phyloP scores from a whole-genome alignment of 2,113 vertebrate genomes.

The Chlorodrepanis virens region DNA sequence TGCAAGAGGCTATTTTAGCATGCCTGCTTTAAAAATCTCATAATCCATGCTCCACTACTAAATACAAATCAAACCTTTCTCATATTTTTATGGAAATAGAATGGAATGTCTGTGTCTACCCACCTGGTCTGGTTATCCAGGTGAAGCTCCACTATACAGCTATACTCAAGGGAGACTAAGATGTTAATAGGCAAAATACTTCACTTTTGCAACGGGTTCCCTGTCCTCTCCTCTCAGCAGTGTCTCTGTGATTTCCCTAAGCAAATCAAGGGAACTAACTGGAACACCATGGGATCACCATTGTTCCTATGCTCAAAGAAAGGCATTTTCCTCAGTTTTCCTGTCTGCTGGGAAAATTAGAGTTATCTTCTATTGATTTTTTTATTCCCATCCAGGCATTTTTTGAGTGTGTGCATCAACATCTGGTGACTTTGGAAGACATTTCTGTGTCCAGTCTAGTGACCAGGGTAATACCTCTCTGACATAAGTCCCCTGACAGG shows the following conservation, averaged over 20 bases:
- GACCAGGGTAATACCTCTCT: background rate
- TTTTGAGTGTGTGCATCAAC: background rate
- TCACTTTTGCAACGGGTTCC: background rate
- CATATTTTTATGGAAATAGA: background rate
- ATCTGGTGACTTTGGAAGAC: background rate
- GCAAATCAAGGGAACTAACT: background rate
- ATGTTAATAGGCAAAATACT: background rate
- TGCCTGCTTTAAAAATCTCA: background rate
- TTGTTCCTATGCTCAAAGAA: background rate
- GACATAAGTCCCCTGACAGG: background rate
- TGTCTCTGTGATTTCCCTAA: background rate
- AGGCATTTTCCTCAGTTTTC: background rate
- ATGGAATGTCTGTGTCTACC: background rate
- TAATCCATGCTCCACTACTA: background rate
- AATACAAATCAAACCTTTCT: background rate
- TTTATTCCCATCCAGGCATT: background rate
- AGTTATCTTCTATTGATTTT: background rate
- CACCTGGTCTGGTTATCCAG: background rate
- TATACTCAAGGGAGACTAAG: fast-evolving
- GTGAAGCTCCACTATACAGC: background rate
- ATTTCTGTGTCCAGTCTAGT: background rate
- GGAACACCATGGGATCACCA: fast-evolving
- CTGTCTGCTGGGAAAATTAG: background rate
- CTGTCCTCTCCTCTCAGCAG: background rate
- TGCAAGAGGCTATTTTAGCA: background rate